These are phyloP conservation scores for Procambarus virginalis DNA, from an alignment of 1,140 invertebrate genomes.

Conservation along the genomic window DNA sequence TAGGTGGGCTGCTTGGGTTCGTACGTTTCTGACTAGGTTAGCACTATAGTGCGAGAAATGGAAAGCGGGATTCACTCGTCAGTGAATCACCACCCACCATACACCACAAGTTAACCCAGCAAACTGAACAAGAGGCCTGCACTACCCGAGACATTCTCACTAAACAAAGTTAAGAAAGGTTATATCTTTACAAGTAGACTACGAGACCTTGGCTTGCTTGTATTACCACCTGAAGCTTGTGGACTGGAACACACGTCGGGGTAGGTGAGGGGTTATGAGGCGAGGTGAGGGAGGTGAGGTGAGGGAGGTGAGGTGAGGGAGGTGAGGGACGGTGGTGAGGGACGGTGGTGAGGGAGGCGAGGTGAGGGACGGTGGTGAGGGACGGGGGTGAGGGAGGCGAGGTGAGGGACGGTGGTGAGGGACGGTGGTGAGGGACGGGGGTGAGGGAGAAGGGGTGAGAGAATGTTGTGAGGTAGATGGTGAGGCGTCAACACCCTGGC, in stretches of 20 bases:
- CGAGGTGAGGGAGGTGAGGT: background rate
- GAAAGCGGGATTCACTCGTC: no score
- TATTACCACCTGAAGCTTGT: background rate
- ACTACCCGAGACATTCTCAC: no score
- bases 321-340: background rate
- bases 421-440: background rate
- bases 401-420: background rate
- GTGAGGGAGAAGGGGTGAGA: background rate
- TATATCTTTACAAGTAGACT: no score
- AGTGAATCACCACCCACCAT: no score
- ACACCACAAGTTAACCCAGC: no score
- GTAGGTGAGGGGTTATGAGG: background rate
- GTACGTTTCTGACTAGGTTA: no score
- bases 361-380: background rate
- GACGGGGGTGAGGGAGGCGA: background rate
- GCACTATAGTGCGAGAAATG: no score
- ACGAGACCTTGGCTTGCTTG: background rate
- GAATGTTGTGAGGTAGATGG: no score
- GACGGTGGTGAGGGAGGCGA: background rate
- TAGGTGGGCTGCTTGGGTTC: no score
- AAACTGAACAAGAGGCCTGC: no score
- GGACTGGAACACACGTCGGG: background rate
- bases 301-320: background rate
- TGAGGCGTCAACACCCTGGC: no score
- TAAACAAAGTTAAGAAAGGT: no score